A percentile compares a stretch with the other conserved stretches of the same genome.
These are phyloP conservation scores for Nyctereutes procyonoides DNA, from an alignment of 2,113 vertebrate genomes.

Conservation along the genomic window DNA sequence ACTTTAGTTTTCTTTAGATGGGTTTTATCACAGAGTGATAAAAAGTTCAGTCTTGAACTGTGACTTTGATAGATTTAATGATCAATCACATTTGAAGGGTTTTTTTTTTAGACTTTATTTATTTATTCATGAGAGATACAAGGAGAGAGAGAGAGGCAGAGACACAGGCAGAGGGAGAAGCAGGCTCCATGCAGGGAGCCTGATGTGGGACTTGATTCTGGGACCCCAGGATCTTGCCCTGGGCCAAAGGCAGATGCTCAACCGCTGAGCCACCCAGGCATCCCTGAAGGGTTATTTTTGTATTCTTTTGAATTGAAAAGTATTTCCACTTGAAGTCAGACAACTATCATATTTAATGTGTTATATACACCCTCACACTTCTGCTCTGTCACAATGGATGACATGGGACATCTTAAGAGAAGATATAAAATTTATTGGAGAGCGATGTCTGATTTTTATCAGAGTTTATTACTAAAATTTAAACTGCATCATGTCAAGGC, in stretches of 20 bases:
- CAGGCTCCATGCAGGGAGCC: too few species aligned
- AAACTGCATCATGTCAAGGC: background rate
- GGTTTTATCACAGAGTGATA: constrained; percentile 44
- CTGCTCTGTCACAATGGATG: constrained; percentile 44
- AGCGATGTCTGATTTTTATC: constrained; percentile 8
- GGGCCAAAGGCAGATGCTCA: too few species aligned
- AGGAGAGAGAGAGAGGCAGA: too few species aligned
- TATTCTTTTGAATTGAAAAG: constrained; percentile 59
- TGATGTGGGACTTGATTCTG: too few species aligned
- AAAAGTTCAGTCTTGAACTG: constrained; percentile 39
- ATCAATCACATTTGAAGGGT: constrained; percentile 39
- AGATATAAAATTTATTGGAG: background rate
- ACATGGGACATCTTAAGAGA: constrained; percentile 28
- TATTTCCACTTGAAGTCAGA: constrained; percentile 52
- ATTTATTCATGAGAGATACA: too few species aligned
- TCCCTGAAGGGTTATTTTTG: constrained; percentile 23
- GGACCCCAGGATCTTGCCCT: too few species aligned
- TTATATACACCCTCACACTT: background rate
- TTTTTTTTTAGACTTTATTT: too few species aligned
- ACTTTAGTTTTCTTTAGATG: constrained; percentile 28
- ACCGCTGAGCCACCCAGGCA: too few species aligned
- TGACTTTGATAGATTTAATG: constrained; percentile 64
- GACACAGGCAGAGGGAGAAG: too few species aligned
- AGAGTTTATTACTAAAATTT: constrained; percentile 24
- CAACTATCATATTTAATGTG: constrained; percentile 31